Evolutionary conservation across 2,888 invertebrate genomes (phyloP), one percentile per base, ranked within the genome.

Genomic region (Drosophila picticornis): DNA sequence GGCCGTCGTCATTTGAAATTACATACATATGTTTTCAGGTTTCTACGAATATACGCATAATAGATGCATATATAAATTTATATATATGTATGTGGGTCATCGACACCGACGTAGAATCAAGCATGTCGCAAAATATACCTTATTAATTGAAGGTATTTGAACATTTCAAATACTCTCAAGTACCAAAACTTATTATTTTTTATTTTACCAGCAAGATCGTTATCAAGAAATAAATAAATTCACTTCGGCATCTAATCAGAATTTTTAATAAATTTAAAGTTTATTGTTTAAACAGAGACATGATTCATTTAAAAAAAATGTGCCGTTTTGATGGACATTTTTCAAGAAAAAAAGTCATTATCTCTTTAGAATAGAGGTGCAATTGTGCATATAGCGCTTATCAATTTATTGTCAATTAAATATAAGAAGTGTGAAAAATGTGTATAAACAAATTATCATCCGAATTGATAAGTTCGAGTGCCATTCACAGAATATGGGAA

Each of bases 81-180:
- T 43, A 58, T 48, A 52, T 53, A 43, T 52, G 50, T 68, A 74
- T 85, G 84, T 85, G 77, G 90, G 90, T 85, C 84, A 89, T 70
- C 82, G 82, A 77, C 84, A 82, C 71, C 53, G 56, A 16, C 16
- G 19, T 9, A 32, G 36, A n/a, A 40, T 13, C 22, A 27, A 27
- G 22, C 36, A 27, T 9, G 29, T 1, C 43, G 52, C 31, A 53
- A 59, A 29, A 38, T 22, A 52, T 75, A 57, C 78, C 22, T 77
- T 78, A 11, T 46, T n/a, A 40, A 32, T 13, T 0, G 1, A n/a
- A 16, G 32, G 32, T 65, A 40, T 19, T 9, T n/a, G 56, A 32
- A 19, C 16, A 32, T 38, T 32, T 6, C 10, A 9, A 36, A 29
- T 31, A 60, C 22, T 46, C 58, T 51, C 27, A 36, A 6, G 3